A percentile compares a stretch with the other conserved stretches of the same genome.
phyloP scores from a whole-genome alignment of 2,797 vertebrate species.

The Otolemur crassicaudatus region DNA sequence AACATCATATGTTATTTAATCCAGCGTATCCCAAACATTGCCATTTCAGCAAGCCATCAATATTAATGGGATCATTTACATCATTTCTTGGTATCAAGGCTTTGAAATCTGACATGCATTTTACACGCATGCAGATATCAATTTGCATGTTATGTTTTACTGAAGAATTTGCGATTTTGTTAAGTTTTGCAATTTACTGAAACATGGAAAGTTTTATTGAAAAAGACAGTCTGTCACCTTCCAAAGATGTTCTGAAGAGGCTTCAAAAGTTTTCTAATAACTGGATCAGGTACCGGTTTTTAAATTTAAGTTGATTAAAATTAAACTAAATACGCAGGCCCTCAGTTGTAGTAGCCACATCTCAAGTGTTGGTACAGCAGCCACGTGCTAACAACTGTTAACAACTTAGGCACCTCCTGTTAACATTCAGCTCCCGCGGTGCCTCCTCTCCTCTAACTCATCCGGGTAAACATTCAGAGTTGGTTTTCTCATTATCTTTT shows the following conservation, averaged over 20 bases:
- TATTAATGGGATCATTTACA: background rate
- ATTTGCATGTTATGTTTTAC: background rate
- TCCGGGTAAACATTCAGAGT: rapidly evolving
- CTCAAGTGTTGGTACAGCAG: background rate
- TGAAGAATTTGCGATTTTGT: background rate
- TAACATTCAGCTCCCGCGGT: background rate
- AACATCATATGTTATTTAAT: background rate
- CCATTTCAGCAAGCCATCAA: background rate
- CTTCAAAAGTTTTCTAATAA: background rate
- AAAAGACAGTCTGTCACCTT: background rate
- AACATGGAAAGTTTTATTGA: background rate
- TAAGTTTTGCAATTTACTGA: background rate
- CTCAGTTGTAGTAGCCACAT: rapidly evolving
- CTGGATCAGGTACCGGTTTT: background rate
- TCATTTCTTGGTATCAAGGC: background rate
- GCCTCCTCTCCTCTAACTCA: background rate
- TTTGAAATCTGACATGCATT: background rate
- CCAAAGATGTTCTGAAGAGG: background rate
- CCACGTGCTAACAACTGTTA: rapidly evolving
- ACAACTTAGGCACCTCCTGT: rapidly evolving
- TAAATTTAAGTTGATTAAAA: background rate
- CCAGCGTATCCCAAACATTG: background rate
- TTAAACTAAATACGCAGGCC: background rate
- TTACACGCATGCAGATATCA: background rate
- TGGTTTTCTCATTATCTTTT: background rate